Conservation (phyloP, 37 sponge, comb jelly and placozoan species). For the Mnemiopsis leidyi region DNA sequence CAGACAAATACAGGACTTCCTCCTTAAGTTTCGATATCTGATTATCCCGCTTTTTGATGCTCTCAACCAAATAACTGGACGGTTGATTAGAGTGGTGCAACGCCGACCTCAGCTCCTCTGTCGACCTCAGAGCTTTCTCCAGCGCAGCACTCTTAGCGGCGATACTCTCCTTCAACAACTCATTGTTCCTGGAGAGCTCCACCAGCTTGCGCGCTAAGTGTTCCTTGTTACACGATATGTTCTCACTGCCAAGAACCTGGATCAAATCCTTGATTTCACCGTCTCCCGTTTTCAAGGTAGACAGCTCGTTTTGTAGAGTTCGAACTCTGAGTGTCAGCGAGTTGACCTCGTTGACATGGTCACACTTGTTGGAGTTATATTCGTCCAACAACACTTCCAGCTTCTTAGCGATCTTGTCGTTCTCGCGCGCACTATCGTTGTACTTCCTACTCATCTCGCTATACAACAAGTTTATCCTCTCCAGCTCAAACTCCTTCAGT, state of each 20-base stretch:
- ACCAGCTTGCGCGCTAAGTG: not conserved
- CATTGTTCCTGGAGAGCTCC: slow-evolving; percentile 31
- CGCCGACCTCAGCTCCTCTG: not conserved
- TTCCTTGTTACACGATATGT: slow-evolving; percentile 59
- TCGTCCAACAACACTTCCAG: slow-evolving; percentile 49
- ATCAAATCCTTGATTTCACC: not conserved
- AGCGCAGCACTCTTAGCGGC: not conserved
- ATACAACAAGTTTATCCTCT: not conserved
- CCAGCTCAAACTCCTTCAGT: slow-evolving; percentile 59
- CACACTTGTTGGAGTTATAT: not conserved
- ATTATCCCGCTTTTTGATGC: slow-evolving; percentile 38
- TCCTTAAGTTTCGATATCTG: not conserved
- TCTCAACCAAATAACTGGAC: slow-evolving; percentile 41
- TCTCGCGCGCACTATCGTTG: not conserved
- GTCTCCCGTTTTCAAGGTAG: not conserved
- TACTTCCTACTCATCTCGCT: not conserved
- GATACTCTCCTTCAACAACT: not conserved
- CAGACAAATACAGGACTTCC: not conserved
- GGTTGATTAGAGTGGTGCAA: slow-evolving; percentile 55
- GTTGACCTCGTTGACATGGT: slow-evolving; percentile 34
- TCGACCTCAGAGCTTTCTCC: not conserved
- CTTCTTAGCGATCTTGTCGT: slow-evolving; percentile 46
- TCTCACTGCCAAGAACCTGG: slow-evolving; percentile 27
- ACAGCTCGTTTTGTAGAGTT: not conserved
- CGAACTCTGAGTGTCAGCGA: not conserved